Percentiles rank a stretch among this genome's conserved stretches.
phyloP scores from a whole-genome alignment of 2,113 vertebrate species.

The Psophia crepitans region DNA sequence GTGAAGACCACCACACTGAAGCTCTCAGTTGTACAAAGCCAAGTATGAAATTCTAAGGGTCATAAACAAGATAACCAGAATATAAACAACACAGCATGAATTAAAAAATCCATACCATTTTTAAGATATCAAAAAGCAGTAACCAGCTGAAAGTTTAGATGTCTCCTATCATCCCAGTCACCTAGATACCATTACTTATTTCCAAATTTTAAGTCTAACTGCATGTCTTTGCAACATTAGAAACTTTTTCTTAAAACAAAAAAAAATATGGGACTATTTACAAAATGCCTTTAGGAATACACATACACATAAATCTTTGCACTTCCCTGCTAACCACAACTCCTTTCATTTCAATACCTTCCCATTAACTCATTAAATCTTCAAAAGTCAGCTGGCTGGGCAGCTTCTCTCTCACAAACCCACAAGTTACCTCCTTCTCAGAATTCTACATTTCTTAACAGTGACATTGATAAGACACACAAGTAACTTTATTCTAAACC shows the following conservation, averaged over 20 bases:
- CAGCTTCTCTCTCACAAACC: background rate
- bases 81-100: background rate
- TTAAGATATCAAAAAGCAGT: background rate
- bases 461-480: background rate
- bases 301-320: background rate
- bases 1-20: background rate
- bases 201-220: background rate
- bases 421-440: background rate
- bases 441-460: fast-evolving
- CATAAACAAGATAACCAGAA: background rate
- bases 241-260: background rate
- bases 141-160: background rate
- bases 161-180: background rate
- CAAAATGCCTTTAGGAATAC: background rate
- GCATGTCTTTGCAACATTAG: background rate
- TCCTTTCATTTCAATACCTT: background rate
- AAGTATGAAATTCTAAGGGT: background rate
- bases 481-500: background rate
- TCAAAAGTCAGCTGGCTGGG: background rate
- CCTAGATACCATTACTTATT: background rate
- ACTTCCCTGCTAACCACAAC: background rate
- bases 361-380: background rate
- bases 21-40: background rate
- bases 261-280: background rate
- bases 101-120: background rate